Conservation (phyloP, 2,888 invertebrate genomes). For the Cancer borealis region DNA sequence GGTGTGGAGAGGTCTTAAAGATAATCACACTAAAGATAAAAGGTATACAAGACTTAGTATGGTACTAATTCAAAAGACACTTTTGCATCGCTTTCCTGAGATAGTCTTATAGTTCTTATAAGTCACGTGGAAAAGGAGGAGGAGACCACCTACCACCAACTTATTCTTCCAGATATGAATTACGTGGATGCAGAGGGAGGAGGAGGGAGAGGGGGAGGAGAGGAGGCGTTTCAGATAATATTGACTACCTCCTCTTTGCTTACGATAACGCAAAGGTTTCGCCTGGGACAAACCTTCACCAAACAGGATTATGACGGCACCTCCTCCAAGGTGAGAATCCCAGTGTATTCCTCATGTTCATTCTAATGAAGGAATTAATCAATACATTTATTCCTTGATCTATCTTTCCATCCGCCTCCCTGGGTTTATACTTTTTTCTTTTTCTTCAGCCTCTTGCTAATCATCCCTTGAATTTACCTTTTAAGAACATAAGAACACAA, state of each 20-base stretch:
- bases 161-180: background rate
- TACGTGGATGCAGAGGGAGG: background rate
- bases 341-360: background rate
- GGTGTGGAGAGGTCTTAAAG: too few species aligned
- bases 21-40: background rate
- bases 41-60: background rate
- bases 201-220: background rate
- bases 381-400: background rate
- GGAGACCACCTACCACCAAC: background rate
- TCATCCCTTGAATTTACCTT: background rate
- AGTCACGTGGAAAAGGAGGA: background rate
- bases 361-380: background rate
- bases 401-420: background rate
- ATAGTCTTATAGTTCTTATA: background rate
- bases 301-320: constrained; percentile 46
- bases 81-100: background rate
- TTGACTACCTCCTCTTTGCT: constrained; percentile 22
- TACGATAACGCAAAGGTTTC: constrained; percentile 20
- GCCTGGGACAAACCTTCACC: background rate
- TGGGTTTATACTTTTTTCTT: background rate
- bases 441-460: background rate
- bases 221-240: constrained; percentile 39
- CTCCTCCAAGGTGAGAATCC: background rate
- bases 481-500: too few species aligned
- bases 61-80: background rate